phyloP scores from a whole-genome alignment of 2,797 vertebrate genomes.

The Eutrigla gurnardus region DNA sequence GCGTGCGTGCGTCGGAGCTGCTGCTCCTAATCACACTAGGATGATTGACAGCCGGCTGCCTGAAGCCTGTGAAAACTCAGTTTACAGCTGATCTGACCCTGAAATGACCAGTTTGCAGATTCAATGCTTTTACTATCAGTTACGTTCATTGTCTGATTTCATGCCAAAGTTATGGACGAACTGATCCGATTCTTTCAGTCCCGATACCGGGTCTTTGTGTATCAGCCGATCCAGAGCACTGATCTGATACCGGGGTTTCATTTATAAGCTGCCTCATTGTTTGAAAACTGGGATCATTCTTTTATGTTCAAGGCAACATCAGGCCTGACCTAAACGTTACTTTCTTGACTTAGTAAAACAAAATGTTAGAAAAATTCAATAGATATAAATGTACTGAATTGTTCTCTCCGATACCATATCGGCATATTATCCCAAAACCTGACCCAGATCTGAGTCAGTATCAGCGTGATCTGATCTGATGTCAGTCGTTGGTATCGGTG shows the following conservation, averaged over 20 bases:
- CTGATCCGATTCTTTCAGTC: not conserved
- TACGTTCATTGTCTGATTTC: not conserved
- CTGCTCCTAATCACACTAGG: constrained; percentile 54
- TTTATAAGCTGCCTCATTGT: not conserved
- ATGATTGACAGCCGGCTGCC: constrained; percentile 63
- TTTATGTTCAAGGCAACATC: not conserved
- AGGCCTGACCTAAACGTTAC: too few species aligned
- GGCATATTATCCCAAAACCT: not conserved
- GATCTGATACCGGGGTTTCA: not conserved
- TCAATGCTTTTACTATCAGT: not conserved
- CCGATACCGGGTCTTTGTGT: not conserved
- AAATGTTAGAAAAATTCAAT: not conserved
- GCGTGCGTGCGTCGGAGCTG: constrained; percentile 30
- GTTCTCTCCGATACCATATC: not conserved
- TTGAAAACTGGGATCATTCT: not conserved
- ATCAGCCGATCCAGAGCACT: not conserved
- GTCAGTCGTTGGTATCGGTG: not conserved
- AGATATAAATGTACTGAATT: not conserved
- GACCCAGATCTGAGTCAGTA: not conserved
- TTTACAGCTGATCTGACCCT: not conserved
- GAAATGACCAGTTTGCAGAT: not conserved
- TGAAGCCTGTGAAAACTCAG: not conserved
- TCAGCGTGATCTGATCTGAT: not conserved
- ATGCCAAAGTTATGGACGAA: not conserved
- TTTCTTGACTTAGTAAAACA: not conserved